Evolutionary conservation across 2,888 invertebrate species (phyloP), one percentile per base, ranked within the genome.

Genomic region (Orthosia gracilis): DNA sequence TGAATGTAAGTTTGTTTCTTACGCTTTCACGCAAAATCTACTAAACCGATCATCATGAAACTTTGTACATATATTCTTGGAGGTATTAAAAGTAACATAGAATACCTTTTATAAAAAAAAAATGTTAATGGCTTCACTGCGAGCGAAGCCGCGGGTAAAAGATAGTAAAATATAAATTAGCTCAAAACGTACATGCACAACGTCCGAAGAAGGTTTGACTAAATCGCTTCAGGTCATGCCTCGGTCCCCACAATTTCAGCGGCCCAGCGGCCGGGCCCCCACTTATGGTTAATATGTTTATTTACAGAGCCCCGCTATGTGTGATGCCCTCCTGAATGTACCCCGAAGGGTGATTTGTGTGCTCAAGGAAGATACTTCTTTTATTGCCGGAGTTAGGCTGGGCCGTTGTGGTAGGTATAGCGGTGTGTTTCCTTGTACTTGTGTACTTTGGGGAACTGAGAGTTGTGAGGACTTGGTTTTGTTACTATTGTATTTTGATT

Each of bases 211-310:
- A 17, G 12, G 21, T 40, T 15, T 18, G 9, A n/a, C 18, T 12
- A 61, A 55, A 73, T 62, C 85, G 80, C 82, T 65, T n/a, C 54
- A 23, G 21, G 81, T 86, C 85, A 55, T 88, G 3, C 62, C 85
- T 89, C 85, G 69, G 1, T 26, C 82, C 78, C 47, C n/a, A 47
- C 49, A 83, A 73, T 86, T 87, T 89, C 89, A 91, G 89, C 90
- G 89, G 87, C 82, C 87, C 84, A 88, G 85, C 91, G 93, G 89
- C 73, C 70, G 71, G 76, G 89, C 89, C 90, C 87, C 92, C 93
- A 93, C 94, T 94, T 92, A 92, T 88, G 89, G 91, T 92, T 94
- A 94, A 95, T 95, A 94, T 94, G 94, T 94, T 95, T 95, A 95
- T 94, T 94, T 94, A 93, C 92, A 88, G 84, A 89, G 87, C 79